Percentiles rank a stretch among this genome's conserved stretches.
These are phyloP conservation scores for Strix uralensis DNA, from an alignment of 2,113 vertebrate species.

Conservation along the genomic window DNA sequence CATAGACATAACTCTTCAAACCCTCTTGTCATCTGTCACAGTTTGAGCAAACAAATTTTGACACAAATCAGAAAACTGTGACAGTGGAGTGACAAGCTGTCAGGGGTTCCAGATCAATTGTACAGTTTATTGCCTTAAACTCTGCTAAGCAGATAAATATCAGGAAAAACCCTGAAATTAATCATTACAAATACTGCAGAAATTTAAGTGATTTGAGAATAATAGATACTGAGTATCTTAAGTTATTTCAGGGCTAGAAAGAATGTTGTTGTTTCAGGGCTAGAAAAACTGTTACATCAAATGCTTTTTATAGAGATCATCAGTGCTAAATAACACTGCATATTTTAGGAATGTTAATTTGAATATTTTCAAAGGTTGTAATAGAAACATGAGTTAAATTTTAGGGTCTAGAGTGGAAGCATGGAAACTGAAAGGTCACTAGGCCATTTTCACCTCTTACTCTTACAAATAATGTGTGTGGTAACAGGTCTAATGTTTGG, in stretches of 20 bases:
- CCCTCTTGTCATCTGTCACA: neutral
- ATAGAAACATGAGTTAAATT: neutral
- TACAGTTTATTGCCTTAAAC: neutral
- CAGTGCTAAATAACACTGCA: neutral
- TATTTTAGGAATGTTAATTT: neutral
- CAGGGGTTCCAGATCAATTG: neutral
- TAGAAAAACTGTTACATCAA: neutral
- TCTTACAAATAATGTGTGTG: neutral
- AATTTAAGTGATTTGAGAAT: neutral
- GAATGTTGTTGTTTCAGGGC: no score
- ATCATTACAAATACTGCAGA: neutral
- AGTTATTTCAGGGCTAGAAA: neutral
- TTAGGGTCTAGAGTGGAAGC: neutral
- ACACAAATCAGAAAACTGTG: neutral
- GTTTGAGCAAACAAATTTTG: neutral
- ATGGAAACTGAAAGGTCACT: neutral
- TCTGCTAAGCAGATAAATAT: neutral
- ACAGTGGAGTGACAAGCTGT: conserved; percentile 13
- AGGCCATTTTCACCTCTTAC: neutral
- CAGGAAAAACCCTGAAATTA: neutral
- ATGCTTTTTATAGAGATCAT: neutral
- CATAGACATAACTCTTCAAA: neutral
- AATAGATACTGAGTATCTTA: neutral
- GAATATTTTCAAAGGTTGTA: neutral
- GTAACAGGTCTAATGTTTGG: neutral